Evolutionary conservation across 37 sponge, comb jelly and placozoan genomes (phyloP), one percentile per base, ranked within the genome.

Genomic region (Bolinopsis microptera): DNA sequence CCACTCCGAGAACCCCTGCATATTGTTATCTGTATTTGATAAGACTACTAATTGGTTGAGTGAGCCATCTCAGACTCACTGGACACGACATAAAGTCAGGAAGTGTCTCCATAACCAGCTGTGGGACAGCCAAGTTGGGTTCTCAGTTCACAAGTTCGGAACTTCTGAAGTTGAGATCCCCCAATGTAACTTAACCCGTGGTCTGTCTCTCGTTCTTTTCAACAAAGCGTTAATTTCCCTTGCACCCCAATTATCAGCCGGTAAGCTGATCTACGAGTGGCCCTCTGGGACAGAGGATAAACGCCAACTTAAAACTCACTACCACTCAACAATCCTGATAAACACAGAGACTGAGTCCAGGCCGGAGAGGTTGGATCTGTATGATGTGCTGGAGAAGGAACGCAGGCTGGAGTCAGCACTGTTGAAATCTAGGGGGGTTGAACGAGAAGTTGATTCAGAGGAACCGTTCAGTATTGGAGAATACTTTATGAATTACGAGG

Each of bases 321-420:
- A 36, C 39, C 24, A 39, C 61, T 86, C 90, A 8, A 86, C 90
- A 39, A 23, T 86, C 35, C 61, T 86, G 13, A 86, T 39, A 0
- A 48, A 48, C 61, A 48, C 61, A 48, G 61, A 48, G 9, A 18
- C 61, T 5, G 83, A 80, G 1, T 8, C 83, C 35, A 33, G 35
- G 38, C 38, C 31, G 36, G 90, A 30, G 0, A 86, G 39, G 61
- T 3, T 16, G 61, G 41, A 41, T 86, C 61, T 86, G 30, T 41
- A 22, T 36, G 90, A 86, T 86, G 90, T 86, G 48, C 61, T 86
- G 22, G 35, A 38, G 61, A 48, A 39, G 61, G 39, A 86, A 41
- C 61, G 36, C 48, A 8, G 90, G 27, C 48, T 39, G 31, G 61
- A 48, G 61, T 48, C 61, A 48, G 61, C 61, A 18, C 13, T 48